phyloP scores from a whole-genome alignment of 1,140 invertebrate species.

The Orussus abietinus region DNA sequence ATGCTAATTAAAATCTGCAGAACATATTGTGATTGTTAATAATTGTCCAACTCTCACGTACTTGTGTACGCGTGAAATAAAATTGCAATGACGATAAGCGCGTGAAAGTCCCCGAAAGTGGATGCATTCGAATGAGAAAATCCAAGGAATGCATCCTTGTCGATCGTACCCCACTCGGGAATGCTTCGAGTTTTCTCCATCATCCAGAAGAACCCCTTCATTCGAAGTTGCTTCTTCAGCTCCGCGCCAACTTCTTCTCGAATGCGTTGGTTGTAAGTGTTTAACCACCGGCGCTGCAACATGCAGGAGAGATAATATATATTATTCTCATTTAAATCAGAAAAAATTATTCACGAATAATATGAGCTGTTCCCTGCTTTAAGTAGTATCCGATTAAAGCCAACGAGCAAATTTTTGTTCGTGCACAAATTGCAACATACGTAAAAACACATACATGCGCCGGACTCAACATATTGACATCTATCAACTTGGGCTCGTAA shows the following conservation, averaged over 20 bases:
- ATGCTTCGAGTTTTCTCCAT: constrained; percentile 70
- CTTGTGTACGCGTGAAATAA: constrained; percentile 16
- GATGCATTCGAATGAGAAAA: constrained; percentile 18
- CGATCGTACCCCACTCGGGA: constrained; percentile 48
- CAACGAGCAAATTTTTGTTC: no score
- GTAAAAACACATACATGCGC: constrained; percentile 60
- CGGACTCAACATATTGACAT: constrained; percentile 70
- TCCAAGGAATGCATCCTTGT: constrained; percentile 25
- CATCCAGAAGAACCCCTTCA: constrained; percentile 75
- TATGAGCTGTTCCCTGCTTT: no score
- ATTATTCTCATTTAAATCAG: no score
- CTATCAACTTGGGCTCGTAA: constrained; percentile 87
- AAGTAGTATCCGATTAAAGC: no score
- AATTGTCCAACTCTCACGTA: no score
- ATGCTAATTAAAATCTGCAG: no score
- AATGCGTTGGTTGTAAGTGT: constrained; percentile 72
- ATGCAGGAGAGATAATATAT: no score
- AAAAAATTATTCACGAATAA: no score
- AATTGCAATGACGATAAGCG: constrained; percentile 16
- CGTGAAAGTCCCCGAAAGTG: constrained; percentile 8
- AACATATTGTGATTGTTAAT: no score
- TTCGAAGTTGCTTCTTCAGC: constrained; percentile 63
- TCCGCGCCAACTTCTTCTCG: constrained; percentile 66
- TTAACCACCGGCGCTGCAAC: constrained; percentile 71
- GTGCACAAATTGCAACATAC: no score